Percentiles rank a stretch among this genome's conserved stretches.
These are phyloP conservation scores for Sphaerophoria taeniata DNA, from an alignment of 2,888 invertebrate species.

Conservation along the genomic window DNA sequence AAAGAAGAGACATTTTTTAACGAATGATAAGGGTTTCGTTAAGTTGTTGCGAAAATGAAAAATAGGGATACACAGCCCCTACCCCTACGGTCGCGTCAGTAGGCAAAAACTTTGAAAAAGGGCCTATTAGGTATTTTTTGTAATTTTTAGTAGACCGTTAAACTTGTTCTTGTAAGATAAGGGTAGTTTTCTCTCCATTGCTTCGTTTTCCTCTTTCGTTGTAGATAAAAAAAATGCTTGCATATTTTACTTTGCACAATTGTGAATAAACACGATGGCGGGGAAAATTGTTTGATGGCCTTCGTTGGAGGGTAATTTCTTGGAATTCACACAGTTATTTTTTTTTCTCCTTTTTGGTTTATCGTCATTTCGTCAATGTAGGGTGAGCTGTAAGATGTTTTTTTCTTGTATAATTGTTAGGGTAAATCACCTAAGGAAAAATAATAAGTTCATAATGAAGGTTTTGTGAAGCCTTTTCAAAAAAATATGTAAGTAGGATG, in stretches of 20 bases:
- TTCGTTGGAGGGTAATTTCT: conserved; percentile 60
- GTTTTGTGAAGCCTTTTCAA: background rate
- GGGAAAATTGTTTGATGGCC: conserved; percentile 53
- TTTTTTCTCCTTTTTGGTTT: too few relatives aligned
- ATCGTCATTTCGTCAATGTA: background rate
- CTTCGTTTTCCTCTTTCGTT: background rate
- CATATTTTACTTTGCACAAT: conserved; percentile 17
- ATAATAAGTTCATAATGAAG: background rate
- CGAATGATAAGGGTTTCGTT: conserved; percentile 54
- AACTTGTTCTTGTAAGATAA: background rate
- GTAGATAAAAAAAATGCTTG: conserved; percentile 25
- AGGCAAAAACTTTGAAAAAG: background rate
- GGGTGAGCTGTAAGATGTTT: conserved; percentile 27
- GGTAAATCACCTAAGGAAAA: conserved; percentile 1
- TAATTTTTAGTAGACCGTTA: conserved; percentile 1
- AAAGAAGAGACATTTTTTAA: conserved; percentile 32
- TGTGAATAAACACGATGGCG: conserved; percentile 5
- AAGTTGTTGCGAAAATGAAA: conserved; percentile 14
- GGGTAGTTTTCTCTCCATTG: background rate
- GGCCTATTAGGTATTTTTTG: background rate
- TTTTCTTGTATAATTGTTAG: background rate
- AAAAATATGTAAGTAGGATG: background rate
- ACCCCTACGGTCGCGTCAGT: background rate
- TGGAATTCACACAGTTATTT: conserved; percentile 33
- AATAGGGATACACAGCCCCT: conserved; percentile 1